Evolutionary conservation across 2,888 invertebrate species (phyloP), one percentile per base, ranked within the genome.

Genomic region (Trimorus sp.): DNA sequence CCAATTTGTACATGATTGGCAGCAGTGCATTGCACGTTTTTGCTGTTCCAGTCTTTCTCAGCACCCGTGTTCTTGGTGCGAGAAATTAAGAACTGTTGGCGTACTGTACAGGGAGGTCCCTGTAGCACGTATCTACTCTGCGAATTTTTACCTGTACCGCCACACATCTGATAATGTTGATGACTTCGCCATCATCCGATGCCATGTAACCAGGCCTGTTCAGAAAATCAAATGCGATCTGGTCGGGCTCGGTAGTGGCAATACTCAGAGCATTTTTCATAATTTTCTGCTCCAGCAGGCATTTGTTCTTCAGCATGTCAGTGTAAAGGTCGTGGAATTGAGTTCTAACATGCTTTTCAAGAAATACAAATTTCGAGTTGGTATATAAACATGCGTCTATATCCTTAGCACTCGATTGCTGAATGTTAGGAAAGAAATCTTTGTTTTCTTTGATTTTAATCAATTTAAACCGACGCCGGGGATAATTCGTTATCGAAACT

Each of bases 131-230:
- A 0, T 81, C 51, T 0, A 84, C 82, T 36, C 79, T n/a, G 5
- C 84, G 42, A 0, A 88, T 14, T 4, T 63, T 77, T 0, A 84
- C 85, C 14, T 81, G 60, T 6, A 84, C 79, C 0, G 87, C 86
- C 0, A 86, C 76, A 42, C 89, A 89, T 59, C 86, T 79, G 7
- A 88, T 58, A 0, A 89, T 82, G 49, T 88, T 84, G 0, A 88
- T 58, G 0, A 84, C 86, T 77, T 88, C 88, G 12, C 87, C 89
- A 16, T 78, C 68, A 0, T 85, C 69, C 7, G 84, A 14, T 0
- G 86, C 87, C 56, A 87, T 85, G 49, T 85, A 84, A 0, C 88
- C 88, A 0, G 83, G 82, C 59, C 82, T 59, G 7, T 86, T 79
- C 76, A 86, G 86, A 0, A 87, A 12, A 14, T 77, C 26, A n/a